Base-by-base conservation (phyloP, 1,140 invertebrate species). In the Bombus soroeensis region DNA sequence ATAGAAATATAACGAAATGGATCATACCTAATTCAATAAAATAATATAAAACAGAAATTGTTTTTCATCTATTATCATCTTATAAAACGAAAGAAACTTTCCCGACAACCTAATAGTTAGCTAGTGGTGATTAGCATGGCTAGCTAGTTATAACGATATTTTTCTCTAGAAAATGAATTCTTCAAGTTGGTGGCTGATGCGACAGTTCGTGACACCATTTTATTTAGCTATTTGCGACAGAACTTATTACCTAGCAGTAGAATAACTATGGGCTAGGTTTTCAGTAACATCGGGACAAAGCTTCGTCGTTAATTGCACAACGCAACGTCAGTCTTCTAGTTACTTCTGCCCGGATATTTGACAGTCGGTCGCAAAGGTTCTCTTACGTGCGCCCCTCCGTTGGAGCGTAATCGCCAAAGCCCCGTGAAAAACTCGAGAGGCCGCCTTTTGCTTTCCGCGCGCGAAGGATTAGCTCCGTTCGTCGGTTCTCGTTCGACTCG, bases 401-500 rank as follows among this genome's bases (percentile, higher is more conserved):
- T 66, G 71, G 32, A 77, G 47, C 66, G 83, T 90, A 88, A 90
- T 90, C 89, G 88, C 77, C 88, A 90, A 90, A 90, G 88, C 86
- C 28, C 76, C 77, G 83, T 90, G 83, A 90, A 90, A 80, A 90
- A 80, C 89, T 90, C 72, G 88, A 90, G 88, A 88, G 88, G 87
- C 86, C 83, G 81, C 86, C 89, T 90, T 90, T 90, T 90, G 89
- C 89, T 90, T 90, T 86, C 83, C 89, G 76, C 81, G 85, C 81
- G 82, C 80, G 59, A 90, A 90, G 83, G 89, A 90, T 90, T 90
- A 90, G 84, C 83, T 64, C 37, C 22, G 53, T 59, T 47, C 37
- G 53, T 39, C 39, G 37, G 37, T 43, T 68, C 32, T 22, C 22
- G n/a, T 53, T 57, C 37, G 28, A 39, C n/a, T 37, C 71, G 32